Conservation (phyloP, 2,888 invertebrate species). For the Myopa testacea region DNA sequence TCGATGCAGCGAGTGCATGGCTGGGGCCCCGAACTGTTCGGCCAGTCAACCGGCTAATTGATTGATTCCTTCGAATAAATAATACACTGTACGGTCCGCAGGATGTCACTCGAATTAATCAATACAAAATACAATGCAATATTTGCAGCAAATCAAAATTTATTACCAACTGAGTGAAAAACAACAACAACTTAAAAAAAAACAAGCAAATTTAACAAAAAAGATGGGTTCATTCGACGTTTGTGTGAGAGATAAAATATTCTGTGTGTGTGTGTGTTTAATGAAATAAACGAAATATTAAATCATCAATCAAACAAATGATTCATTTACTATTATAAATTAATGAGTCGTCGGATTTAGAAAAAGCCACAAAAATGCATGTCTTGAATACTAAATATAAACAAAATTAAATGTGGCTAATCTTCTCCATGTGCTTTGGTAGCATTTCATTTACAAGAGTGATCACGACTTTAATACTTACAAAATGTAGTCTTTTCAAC, state of each 20-base stretch:
- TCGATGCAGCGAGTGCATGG: not conserved
- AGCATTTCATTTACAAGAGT: too few relatives aligned
- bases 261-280: slow-evolving; percentile 29
- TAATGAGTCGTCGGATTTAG: too few relatives aligned
- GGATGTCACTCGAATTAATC: not conserved
- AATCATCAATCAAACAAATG: too few relatives aligned
- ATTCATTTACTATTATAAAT: too few relatives aligned
- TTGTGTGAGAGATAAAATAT: slow-evolving; percentile 19
- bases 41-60: slow-evolving; percentile 46
- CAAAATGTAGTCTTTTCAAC: not conserved
- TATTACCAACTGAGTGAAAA: not conserved
- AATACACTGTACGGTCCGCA: slow-evolving; percentile 55
- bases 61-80: slow-evolving; percentile 62
- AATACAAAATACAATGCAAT: not conserved
- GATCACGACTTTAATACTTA: too few relatives aligned
- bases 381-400: too few relatives aligned
- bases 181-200: not conserved
- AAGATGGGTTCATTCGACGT: not conserved
- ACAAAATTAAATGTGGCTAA: too few relatives aligned
- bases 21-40: not conserved
- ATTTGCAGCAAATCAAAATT: not conserved
- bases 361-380: too few relatives aligned
- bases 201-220: too few relatives aligned
- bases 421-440: too few relatives aligned
- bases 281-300: too few relatives aligned